phyloP scores from a whole-genome alignment of 2,797 vertebrate species.

The Ctenopoma multispine region DNA sequence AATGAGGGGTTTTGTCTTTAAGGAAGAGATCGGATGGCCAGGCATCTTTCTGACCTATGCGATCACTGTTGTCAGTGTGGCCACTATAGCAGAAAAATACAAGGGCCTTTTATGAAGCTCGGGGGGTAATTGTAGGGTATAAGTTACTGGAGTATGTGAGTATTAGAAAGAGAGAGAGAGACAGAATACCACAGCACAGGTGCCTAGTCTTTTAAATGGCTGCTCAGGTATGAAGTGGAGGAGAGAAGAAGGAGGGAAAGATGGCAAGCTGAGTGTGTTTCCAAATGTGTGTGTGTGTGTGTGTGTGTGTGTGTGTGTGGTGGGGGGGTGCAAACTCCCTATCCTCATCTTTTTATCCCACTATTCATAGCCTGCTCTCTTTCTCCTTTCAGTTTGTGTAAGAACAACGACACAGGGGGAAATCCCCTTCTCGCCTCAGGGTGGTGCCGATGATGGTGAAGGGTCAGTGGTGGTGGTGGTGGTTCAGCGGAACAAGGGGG shows the following conservation, averaged over 20 bases:
- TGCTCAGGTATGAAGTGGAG: constrained; percentile 84
- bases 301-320: constrained; percentile 27
- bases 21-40: constrained; percentile 80
- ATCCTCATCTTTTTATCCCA: constrained; percentile 46
- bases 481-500: constrained; percentile 81
- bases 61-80: constrained; percentile 83
- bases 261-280: constrained; percentile 56
- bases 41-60: constrained; percentile 71
- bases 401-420: constrained; percentile 50
- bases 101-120: constrained; percentile 89
- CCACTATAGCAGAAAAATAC: constrained; percentile 85
- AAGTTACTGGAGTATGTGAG: constrained; percentile 86
- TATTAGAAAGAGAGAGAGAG: constrained; percentile 64
- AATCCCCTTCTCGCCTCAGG: constrained; percentile 78
- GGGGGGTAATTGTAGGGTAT: constrained; percentile 93
- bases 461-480: constrained; percentile 14
- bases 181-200: constrained; percentile 82
- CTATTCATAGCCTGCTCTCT: constrained; percentile 40
- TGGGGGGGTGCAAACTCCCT: constrained; percentile 26
- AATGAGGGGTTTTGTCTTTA: constrained; percentile 81
- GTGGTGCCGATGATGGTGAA: constrained; percentile 53
- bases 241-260: constrained; percentile 76
- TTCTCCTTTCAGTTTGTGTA: constrained; percentile 22
- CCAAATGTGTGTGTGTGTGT: constrained; percentile 17
- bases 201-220: constrained; percentile 79